These are phyloP conservation scores for Erebia aethiops DNA, from an alignment of 2,888 invertebrate genomes.

Conservation along the genomic window DNA sequence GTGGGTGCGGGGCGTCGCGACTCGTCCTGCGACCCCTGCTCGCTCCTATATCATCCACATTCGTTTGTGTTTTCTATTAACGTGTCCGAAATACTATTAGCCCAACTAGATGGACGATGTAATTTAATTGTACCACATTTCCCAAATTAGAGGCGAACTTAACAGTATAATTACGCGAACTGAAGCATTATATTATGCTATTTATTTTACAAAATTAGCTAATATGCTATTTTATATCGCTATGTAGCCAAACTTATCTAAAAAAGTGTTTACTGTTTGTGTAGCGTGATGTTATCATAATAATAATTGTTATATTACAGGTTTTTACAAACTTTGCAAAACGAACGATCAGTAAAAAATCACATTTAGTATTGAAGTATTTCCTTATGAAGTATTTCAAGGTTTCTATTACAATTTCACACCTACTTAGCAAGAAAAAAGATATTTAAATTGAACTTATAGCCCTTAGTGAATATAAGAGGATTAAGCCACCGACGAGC, in stretches of 20 bases:
- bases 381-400: constrained; percentile 24
- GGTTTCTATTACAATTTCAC: constrained; percentile 32
- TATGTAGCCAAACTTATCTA: too few species aligned
- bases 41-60: constrained; percentile 49
- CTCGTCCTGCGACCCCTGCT: constrained; percentile 21
- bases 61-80: constrained; percentile 77
- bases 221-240: too few species aligned
- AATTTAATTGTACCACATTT: constrained; percentile 67
- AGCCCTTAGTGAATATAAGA: constrained; percentile 32
- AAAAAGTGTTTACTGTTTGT: too few species aligned
- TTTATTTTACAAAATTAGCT: constrained; percentile 24
- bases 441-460: constrained; percentile 34
- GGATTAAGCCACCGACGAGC: constrained; percentile 24
- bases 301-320: neutral
- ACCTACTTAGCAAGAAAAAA: constrained; percentile 32
- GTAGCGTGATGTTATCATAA: too few species aligned
- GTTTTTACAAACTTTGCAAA: neutral
- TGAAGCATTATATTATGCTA: constrained; percentile 38
- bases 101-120: constrained; percentile 67
- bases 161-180: constrained; percentile 44
- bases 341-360: constrained; percentile 11
- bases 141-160: constrained; percentile 57
- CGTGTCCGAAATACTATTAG: constrained; percentile 70
- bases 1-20: constrained; percentile 43
- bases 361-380: constrained; percentile 10